Evolutionary conservation across 2,797 vertebrate species (phyloP).

Genomic region (Melanotaenia nigrans): DNA sequence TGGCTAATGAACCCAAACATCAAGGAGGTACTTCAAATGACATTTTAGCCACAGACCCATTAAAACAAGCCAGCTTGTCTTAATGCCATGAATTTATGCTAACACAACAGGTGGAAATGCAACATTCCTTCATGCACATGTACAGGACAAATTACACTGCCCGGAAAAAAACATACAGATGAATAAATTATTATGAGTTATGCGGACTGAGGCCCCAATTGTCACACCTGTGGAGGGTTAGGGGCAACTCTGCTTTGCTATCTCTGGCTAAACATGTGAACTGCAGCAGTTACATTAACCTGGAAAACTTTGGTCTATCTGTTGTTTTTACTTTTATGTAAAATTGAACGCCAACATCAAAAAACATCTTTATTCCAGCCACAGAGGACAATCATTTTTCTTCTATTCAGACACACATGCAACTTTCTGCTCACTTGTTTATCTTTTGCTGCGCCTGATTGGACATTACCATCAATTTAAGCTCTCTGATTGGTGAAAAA

Average conservation of each 20-base stretch:
- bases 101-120: conserved; percentile 66
- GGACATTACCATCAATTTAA: no score
- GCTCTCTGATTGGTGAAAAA: no score
- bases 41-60: conserved; percentile 61
- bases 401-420: no score
- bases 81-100: conserved; percentile 69
- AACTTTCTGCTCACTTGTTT: no score
- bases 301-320: no score
- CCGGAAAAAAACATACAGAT: conserved; percentile 50
- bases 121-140: conserved; percentile 71
- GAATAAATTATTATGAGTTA: conserved; percentile 48
- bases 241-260: not conserved
- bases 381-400: no score
- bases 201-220: conserved; percentile 20
- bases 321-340: no score
- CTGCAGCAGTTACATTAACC: no score
- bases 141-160: conserved; percentile 57
- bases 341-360: no score
- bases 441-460: no score
- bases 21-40: conserved; percentile 51
- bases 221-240: not conserved
- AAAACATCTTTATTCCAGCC: no score
- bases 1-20: conserved; percentile 23
- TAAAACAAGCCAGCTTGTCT: conserved; percentile 75
- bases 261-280: not conserved